Evolutionary conservation across 1,140 invertebrate genomes (phyloP), one percentile per base, ranked within the genome.

Genomic region (Hormaphis cornu): DNA sequence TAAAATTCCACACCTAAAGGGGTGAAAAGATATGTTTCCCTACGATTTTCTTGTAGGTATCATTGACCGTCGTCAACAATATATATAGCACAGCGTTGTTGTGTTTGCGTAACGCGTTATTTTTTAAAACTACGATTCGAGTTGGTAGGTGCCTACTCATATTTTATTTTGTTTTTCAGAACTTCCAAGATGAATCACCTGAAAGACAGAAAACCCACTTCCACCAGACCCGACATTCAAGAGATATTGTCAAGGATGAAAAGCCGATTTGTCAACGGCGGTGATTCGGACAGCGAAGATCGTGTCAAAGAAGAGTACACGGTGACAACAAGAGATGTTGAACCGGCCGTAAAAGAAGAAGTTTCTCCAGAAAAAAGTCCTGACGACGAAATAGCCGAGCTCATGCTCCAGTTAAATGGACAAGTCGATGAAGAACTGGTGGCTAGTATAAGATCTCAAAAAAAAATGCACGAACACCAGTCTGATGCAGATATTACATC

Each of bases 161-260:
- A 8, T 14, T 35, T 35, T 24, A 20, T 30, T 26, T 18, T 28
- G 18, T 30, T 66, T 66, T 66, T 50, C 18, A 66, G 42, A 30
- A 48, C 0, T 28, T 22, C 6, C 30, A 35, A 24, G 14, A 66
- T 66, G 61, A 66, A 48, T 22, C 44, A 66, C 18, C 24, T 50
- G 18, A 66, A 66, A 66, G 61, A 66, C 35, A 46, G 20, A 48
- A 66, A 48, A 48, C 42, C 42, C 16, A 22, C 28, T 48, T 26
- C 42, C 16, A 22, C 28, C 35, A 28, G 61, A 48, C 61, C 61
- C 35, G 61, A 66, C 8, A 66, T 66, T 50, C 61, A 66, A 35
- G 61, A 66, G 12, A 66, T 66, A 50, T 71, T 54, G 58, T 56
- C 53, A 10, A 70, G 69, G 20, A 56, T 46, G 42, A 70, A 70